Evolutionary conservation across 2,113 vertebrate genomes (phyloP).

Genomic region (Elanoides forficatus): DNA sequence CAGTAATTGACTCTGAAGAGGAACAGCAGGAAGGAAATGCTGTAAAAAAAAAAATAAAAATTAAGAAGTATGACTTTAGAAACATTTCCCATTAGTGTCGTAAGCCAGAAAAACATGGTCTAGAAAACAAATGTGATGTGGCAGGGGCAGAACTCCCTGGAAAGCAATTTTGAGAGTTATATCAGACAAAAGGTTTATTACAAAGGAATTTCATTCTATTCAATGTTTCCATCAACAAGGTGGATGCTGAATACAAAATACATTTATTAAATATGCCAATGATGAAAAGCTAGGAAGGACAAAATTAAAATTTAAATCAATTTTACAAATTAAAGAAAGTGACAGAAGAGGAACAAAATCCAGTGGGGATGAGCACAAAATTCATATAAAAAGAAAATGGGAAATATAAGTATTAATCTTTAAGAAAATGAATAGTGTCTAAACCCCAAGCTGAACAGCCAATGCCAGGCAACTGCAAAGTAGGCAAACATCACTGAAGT

Average conservation of each 20-base stretch:
- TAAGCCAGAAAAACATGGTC: neutral
- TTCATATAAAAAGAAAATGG: neutral
- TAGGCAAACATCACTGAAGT: neutral
- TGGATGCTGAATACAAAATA: neutral
- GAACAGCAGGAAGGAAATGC: neutral
- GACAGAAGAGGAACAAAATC: neutral
- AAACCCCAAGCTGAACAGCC: neutral
- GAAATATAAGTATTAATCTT: neutral
- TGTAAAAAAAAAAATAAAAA: neutral
- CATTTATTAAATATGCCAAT: neutral
- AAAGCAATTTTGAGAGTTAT: neutral
- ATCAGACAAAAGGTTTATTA: neutral
- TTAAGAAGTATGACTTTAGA: neutral
- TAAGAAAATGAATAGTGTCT: neutral
- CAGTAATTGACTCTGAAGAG: neutral
- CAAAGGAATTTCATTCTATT: neutral
- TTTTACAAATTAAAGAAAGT: neutral
- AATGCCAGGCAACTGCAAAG: neutral
- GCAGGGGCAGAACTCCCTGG: neutral
- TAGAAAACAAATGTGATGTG: fast-evolving
- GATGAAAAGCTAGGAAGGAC: neutral
- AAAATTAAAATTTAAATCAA: neutral
- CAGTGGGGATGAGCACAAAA: neutral
- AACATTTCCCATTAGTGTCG: neutral
- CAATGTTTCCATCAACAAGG: neutral